A percentile compares a stretch with the other conserved stretches of the same genome.
Evolutionary conservation across 2,888 invertebrate species (phyloP).

Genomic region (Dioctria rufipes): DNA sequence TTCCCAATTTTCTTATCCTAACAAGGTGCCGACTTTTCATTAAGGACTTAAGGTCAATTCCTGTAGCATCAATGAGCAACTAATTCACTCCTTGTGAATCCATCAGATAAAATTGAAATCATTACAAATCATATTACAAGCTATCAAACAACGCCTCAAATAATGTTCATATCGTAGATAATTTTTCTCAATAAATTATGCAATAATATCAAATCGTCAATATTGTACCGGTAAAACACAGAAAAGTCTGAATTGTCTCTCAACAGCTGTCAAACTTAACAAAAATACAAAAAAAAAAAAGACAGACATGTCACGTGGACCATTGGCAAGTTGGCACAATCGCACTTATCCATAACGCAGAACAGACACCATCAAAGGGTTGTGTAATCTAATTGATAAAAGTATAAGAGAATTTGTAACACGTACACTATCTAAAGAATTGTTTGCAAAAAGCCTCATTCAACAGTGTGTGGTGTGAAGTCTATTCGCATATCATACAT

Average conservation of each 20-base stretch:
- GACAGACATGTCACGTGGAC: constrained; percentile 31
- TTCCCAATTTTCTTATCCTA: no score
- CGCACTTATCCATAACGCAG: constrained; percentile 15
- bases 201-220: not conserved
- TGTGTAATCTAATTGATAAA: constrained; percentile 40
- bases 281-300: constrained; percentile 3
- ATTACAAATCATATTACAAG: no score
- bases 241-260: constrained; percentile 13
- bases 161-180: no score
- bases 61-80: no score
- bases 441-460: constrained; percentile 19
- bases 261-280: constrained; percentile 25
- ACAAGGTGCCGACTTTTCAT: no score
- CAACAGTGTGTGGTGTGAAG: not conserved
- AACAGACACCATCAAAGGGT: constrained; percentile 23
- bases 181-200: not conserved
- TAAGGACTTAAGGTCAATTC: no score
- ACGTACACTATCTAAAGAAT: constrained; percentile 20
- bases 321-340: constrained; percentile 38
- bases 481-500: no score
- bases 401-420: constrained; percentile 12
- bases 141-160: no score
- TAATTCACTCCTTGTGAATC: no score
- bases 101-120: no score
- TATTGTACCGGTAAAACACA: constrained; percentile 21